Conservation (phyloP, 2,113 vertebrate genomes). For the Hucho hucho region DNA sequence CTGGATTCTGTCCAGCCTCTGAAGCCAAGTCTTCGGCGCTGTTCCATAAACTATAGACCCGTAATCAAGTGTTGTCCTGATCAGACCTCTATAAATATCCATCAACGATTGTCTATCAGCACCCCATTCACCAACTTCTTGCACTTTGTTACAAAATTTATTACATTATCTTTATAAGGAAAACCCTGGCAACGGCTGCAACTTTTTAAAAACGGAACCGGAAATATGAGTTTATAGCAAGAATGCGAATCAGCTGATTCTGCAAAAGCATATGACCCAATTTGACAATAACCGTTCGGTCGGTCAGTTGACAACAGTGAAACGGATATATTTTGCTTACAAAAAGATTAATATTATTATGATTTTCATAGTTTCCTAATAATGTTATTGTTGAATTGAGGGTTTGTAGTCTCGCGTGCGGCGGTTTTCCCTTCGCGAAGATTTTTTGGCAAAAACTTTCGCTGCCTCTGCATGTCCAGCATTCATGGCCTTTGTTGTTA, state of each 20-base stretch:
- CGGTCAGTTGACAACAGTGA: not conserved
- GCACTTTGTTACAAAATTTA: too few species aligned
- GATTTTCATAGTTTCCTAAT: not conserved
- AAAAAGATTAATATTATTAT: not conserved
- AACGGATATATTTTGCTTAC: not conserved
- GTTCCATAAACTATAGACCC: too few species aligned
- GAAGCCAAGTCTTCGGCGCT: too few species aligned
- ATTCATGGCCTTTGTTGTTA: not conserved
- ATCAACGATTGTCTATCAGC: too few species aligned
- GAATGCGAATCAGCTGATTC: constrained; percentile 57
- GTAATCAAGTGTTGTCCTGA: too few species aligned
- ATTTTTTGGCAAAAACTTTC: not conserved
- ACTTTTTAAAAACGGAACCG: constrained; percentile 52
- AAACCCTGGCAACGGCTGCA: too few species aligned
- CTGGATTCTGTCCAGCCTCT: too few species aligned
- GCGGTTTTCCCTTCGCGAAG: not conserved
- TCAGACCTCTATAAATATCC: too few species aligned
- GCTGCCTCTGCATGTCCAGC: not conserved
- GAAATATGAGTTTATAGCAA: constrained; percentile 27
- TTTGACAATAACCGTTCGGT: constrained; percentile 32
- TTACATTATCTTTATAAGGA: too few species aligned
- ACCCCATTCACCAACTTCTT: too few species aligned
- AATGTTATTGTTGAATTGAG: not conserved
- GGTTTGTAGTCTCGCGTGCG: not conserved
- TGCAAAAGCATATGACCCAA: constrained; percentile 19